phyloP scores from a whole-genome alignment of 2,888 invertebrate species.

The Lamproptera curius region DNA sequence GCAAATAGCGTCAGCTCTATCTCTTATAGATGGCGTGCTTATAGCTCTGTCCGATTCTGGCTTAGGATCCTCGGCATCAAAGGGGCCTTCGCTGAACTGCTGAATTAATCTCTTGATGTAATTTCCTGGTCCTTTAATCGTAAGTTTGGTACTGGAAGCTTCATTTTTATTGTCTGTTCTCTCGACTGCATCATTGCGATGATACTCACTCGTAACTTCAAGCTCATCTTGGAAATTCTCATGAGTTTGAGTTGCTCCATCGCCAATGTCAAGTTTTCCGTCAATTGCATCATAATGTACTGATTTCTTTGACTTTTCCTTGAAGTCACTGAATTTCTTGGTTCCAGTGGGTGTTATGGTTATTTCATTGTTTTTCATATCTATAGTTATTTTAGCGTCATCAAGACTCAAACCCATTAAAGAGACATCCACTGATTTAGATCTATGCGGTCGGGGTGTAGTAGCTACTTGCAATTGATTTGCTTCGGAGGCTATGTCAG shows the following conservation, averaged over 20 bases:
- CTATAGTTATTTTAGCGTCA: conserved; percentile 62
- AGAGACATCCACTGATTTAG: conserved; percentile 77
- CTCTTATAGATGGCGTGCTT: conserved; percentile 55
- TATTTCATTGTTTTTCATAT: conserved; percentile 64
- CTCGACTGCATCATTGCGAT: conserved; percentile 35
- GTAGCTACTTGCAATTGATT: conserved; percentile 60
- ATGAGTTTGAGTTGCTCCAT: conserved; percentile 53
- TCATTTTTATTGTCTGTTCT: conserved; percentile 36
- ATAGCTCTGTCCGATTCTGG: conserved; percentile 58
- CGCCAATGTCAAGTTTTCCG: conserved; percentile 58
- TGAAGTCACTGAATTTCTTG: conserved; percentile 40
- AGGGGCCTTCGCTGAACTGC: conserved; percentile 70
- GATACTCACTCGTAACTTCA: conserved; percentile 51
- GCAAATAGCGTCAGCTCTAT: conserved; percentile 70
- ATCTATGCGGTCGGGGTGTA: conserved; percentile 66
- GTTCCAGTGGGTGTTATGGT: conserved; percentile 61
- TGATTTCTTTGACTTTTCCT: conserved; percentile 31
- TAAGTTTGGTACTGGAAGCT: conserved; percentile 47
- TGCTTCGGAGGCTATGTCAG: conserved; percentile 43
- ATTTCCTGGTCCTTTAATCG: conserved; percentile 65
- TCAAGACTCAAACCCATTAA: conserved; percentile 54
- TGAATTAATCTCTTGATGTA: conserved; percentile 71
- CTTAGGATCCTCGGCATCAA: conserved; percentile 58
- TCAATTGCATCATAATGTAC: conserved; percentile 49
- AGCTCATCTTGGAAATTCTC: conserved; percentile 62